Percentiles rank a stretch among this genome's conserved stretches.
These are phyloP conservation scores for Nestor notabilis DNA, from an alignment of 2,113 vertebrate genomes.

Conservation along the genomic window DNA sequence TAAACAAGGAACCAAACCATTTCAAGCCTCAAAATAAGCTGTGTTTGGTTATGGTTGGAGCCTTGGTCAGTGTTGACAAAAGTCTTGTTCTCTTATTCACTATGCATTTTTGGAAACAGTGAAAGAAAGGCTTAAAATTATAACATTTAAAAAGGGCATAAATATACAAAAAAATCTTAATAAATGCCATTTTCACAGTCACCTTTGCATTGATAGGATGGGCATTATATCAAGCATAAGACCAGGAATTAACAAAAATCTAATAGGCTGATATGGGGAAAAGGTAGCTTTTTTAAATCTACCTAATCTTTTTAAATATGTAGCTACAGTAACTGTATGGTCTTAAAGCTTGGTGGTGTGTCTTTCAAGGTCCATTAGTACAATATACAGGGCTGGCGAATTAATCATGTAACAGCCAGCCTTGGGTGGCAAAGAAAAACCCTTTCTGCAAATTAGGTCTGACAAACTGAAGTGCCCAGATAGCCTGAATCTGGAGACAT, in stretches of 20 bases:
- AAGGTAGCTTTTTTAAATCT: neutral
- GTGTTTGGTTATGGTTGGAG: neutral
- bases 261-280: neutral
- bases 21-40: neutral
- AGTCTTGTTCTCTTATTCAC: neutral
- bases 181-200: neutral
- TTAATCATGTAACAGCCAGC: neutral
- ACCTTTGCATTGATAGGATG: neutral
- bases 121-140: neutral
- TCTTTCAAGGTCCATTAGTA: neutral
- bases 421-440: neutral
- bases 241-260: neutral
- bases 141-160: neutral
- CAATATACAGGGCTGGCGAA: neutral
- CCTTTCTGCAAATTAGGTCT: neutral
- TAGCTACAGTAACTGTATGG: neutral
- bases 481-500: neutral
- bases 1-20: neutral
- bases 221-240: neutral
- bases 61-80: neutral
- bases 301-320: neutral
- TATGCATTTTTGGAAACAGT: neutral
- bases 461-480: neutral
- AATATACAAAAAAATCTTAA: neutral
- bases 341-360: neutral